These are phyloP conservation scores for Thaumatotibia leucotreta DNA, from an alignment of 1,140 invertebrate genomes.

Conservation along the genomic window DNA sequence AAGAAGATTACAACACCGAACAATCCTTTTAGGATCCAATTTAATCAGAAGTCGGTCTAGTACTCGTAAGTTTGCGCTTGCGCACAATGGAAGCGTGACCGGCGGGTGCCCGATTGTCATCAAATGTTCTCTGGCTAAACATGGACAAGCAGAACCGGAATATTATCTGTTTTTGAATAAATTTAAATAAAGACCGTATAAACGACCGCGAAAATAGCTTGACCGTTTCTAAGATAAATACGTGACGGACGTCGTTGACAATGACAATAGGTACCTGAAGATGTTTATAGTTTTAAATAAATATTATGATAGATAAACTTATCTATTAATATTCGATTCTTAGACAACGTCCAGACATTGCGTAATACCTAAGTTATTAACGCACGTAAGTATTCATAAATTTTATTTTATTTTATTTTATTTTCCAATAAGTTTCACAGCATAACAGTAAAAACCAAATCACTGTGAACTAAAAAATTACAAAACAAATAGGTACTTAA, in stretches of 20 bases:
- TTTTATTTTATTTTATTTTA: too few species aligned
- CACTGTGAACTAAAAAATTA: too few species aligned
- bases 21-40: conserved; percentile 30
- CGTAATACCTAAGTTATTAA: too few species aligned
- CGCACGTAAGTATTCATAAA: too few species aligned
- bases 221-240: background rate
- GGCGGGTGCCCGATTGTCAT: conserved; percentile 43
- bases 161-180: conserved; percentile 39
- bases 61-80: conserved; percentile 15
- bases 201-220: conserved; percentile 19
- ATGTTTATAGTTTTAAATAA: background rate
- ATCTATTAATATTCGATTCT: too few species aligned
- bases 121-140: conserved; percentile 33
- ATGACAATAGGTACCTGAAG: background rate
- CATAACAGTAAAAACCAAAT: too few species aligned
- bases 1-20: too few species aligned
- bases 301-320: too few species aligned
- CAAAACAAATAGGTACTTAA: too few species aligned
- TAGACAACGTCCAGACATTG: too few species aligned
- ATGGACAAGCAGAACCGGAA: conserved; percentile 25
- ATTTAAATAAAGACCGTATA: conserved; percentile 31
- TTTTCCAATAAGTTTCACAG: too few species aligned
- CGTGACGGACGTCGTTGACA: background rate
- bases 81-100: conserved; percentile 59
- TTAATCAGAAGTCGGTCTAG: conserved; percentile 27